A percentile compares a stretch with the other conserved stretches of the same genome.
Evolutionary conservation across 2,113 vertebrate species (phyloP).

Genomic region (Microtus montanus): DNA sequence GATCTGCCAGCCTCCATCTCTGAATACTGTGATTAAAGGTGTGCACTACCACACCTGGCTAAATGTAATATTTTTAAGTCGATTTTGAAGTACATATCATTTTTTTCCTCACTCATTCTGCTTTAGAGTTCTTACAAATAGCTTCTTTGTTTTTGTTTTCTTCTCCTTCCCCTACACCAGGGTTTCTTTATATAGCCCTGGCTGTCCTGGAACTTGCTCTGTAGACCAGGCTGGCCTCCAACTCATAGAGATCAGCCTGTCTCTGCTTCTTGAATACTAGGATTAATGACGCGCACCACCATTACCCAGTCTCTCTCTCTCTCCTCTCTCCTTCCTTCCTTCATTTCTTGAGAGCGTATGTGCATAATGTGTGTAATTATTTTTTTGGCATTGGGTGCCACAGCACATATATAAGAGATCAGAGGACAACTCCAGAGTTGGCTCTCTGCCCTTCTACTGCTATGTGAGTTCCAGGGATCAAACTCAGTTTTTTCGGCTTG

Average conservation of each 20-base stretch:
- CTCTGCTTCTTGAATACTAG: too few species aligned
- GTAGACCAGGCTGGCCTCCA: too few species aligned
- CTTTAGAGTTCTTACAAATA: conserved; percentile 4
- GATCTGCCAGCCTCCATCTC: too few species aligned
- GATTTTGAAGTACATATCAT: not conserved
- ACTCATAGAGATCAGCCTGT: too few species aligned
- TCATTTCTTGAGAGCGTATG: not conserved
- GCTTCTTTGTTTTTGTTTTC: not conserved
- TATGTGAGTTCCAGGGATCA: not conserved
- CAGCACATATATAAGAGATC: not conserved
- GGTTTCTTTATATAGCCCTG: not conserved
- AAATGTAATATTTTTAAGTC: not conserved
- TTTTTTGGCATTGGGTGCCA: not conserved
- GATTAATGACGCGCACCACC: too few species aligned
- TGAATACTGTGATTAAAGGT: not conserved
- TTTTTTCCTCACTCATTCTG: not conserved
- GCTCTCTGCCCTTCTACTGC: not conserved
- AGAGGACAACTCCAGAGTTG: not conserved
- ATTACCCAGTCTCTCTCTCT: too few species aligned
- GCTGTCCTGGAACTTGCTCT: too few species aligned
- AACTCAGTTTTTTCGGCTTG: not conserved
- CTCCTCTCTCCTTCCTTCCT: not conserved
- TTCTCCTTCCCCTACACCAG: not conserved
- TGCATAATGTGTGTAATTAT: not conserved
- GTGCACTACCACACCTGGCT: not conserved